phyloP scores from a whole-genome alignment of 2,113 vertebrate species.

The Ia io region DNA sequence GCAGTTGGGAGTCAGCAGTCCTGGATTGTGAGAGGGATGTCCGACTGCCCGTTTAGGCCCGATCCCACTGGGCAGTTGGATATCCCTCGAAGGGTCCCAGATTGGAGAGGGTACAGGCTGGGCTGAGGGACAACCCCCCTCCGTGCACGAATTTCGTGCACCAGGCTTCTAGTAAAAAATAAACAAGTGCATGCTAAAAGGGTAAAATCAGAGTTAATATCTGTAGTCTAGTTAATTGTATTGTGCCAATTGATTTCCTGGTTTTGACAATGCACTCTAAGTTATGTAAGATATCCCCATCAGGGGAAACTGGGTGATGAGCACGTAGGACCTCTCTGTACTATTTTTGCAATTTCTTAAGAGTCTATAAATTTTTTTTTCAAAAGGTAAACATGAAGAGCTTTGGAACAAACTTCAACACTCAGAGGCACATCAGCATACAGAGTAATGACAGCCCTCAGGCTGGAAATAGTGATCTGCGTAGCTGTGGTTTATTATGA shows the following conservation, averaged over 20 bases:
- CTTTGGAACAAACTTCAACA: not conserved
- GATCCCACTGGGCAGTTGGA: no score
- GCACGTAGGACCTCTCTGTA: not conserved
- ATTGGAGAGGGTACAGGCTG: no score
- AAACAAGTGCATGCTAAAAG: not conserved
- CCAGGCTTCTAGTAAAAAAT: no score
- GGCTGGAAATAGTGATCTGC: not conserved
- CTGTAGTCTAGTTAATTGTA: not conserved
- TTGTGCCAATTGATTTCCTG: not conserved
- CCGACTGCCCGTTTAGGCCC: no score
- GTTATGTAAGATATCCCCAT: not conserved
- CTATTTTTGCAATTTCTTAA: not conserved
- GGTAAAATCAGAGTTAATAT: not conserved
- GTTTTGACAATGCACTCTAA: not conserved
- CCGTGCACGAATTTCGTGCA: no score
- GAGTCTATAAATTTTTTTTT: slow-evolving; percentile 21
- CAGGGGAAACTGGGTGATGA: not conserved
- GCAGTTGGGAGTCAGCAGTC: no score
- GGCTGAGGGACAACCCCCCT: no score
- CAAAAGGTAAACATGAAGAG: not conserved
- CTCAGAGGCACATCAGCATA: not conserved
- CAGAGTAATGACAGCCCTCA: not conserved
- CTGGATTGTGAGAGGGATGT: no score
- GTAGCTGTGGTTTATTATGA: not conserved
- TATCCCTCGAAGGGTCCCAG: no score